Evolutionary conservation across 2,888 invertebrate genomes (phyloP), one percentile per base, ranked within the genome.

Genomic region (Lordiphosa fenestrarum): DNA sequence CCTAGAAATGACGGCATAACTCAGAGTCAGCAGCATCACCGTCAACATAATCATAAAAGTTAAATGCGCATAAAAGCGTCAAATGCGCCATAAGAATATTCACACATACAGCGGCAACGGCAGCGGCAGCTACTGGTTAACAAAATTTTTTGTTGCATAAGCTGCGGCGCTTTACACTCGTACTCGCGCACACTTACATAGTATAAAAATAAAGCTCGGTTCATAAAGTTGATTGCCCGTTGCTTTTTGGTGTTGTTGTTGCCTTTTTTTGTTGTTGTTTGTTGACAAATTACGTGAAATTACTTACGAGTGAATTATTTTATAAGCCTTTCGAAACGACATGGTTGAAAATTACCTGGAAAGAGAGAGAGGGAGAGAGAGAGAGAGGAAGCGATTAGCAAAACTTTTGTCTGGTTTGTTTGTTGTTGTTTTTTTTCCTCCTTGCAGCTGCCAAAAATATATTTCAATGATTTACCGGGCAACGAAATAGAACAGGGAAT

Each of bases 61-160:
- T 71, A 75, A 78, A 71, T 75, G 73, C 75, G 69, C 75, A 77
- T 77, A 71, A 69, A 75, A 66, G 66, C 73, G 67, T 61, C 61
- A 60, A 61, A 61, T 66, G 48, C 35, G 67, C 60, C 66, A 54
- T 60, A 65, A 57, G 57, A 57, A 67, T 67, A 67, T 66, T 66
- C 60, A 65, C 58, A 49, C 65, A 60, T 33, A 33, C 40, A 35
- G 25, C 41, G 4, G 12, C 51, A 39, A 10, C 21, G n/a, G n/a
- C 5, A 33, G 10, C 21, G 33, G 25, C 21, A 12, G 23, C 6
- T 37, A 9, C 25, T 49, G 37, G 13, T 49, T 49, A 9, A 19
- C 49, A 48, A 50, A 50, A 58, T 58, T 52, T 52, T 30, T 30
- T 30, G 30, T 30, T 30, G 30, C 30, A 30, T 30, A 30, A 30